A percentile compares a stretch with the other conserved stretches of the same genome.
Evolutionary conservation across 2,888 invertebrate species (phyloP).

Genomic region (Axea sp.): DNA sequence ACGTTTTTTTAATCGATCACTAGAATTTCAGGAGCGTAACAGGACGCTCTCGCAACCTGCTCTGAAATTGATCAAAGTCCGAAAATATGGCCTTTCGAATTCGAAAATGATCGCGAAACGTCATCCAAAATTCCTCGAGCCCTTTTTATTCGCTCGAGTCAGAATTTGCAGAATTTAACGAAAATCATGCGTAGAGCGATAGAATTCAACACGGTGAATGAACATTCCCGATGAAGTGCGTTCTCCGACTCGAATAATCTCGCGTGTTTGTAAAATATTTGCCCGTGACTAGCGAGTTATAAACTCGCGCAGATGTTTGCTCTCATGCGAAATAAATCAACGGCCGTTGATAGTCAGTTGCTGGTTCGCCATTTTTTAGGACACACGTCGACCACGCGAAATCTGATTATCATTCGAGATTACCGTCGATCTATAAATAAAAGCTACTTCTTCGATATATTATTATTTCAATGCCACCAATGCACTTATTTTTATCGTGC

Average conservation of each 20-base stretch:
- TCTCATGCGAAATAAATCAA: constrained; percentile 55
- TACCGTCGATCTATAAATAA: constrained; percentile 26
- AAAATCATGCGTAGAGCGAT: constrained; percentile 23
- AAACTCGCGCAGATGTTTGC: constrained; percentile 56
- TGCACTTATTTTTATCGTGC: constrained; percentile 9
- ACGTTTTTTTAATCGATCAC: too few species aligned
- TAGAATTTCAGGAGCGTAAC: too few species aligned
- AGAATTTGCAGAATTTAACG: constrained; percentile 39
- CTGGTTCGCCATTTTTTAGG: constrained; percentile 17
- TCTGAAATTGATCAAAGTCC: too few species aligned
- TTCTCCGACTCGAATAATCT: constrained; percentile 36
- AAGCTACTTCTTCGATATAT: constrained; percentile 13
- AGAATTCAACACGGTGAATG: constrained; percentile 40
- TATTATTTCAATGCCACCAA: constrained; percentile 19
- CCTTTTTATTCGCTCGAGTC: too few species aligned
- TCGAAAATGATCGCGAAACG: too few species aligned
- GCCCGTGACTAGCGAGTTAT: constrained; percentile 49
- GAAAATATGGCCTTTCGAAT: too few species aligned
- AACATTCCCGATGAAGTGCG: constrained; percentile 39
- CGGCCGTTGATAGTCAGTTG: constrained; percentile 39
- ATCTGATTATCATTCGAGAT: constrained; percentile 35
- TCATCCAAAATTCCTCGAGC: too few species aligned
- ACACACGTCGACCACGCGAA: constrained; percentile 23
- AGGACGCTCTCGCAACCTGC: too few species aligned
- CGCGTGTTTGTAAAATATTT: constrained; percentile 52